Evolutionary conservation across 1,140 invertebrate genomes (phyloP).

Genomic region (Teleogryllus occipitalis): DNA sequence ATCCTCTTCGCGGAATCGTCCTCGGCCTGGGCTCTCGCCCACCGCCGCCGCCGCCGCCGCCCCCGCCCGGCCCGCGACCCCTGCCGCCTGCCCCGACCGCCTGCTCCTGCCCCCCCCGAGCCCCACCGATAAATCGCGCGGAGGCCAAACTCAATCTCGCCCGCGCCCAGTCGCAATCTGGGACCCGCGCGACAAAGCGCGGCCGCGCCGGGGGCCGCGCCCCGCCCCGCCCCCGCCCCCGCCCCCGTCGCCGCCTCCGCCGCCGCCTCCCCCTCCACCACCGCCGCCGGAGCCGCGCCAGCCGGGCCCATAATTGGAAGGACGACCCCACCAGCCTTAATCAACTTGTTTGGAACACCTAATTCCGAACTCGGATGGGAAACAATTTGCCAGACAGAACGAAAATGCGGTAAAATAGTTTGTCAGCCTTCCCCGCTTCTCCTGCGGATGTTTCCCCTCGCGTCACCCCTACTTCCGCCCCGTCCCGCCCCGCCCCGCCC

Average conservation of each 20-base stretch:
- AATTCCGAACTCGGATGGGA: constrained; percentile 18
- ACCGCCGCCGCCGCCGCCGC: no score
- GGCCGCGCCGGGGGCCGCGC: neutral
- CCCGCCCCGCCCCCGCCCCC: neutral
- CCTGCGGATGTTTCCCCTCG: neutral
- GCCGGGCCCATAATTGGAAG: neutral
- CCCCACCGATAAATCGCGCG: neutral
- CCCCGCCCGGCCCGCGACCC: no score
- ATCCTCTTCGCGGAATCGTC: no score
- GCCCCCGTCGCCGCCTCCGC: neutral
- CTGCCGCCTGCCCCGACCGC: neutral
- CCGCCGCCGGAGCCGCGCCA: no score
- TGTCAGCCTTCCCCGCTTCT: constrained; percentile 17
- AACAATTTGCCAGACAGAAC: constrained; percentile 23
- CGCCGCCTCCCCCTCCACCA: neutral
- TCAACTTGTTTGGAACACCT: constrained; percentile 19
- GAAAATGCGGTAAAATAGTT: constrained; percentile 24
- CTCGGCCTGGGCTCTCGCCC: no score
- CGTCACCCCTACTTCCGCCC: constrained; percentile 4
- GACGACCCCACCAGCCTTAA: neutral
- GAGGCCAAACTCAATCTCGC: constrained; percentile 19
- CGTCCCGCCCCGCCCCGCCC: no score
- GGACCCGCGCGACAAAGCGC: neutral
- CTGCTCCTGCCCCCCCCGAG: neutral
- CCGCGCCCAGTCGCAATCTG: constrained; percentile 7